phyloP scores from a whole-genome alignment of 37 sponge, comb jelly and placozoan genomes.

The Corticium candelabrum region DNA sequence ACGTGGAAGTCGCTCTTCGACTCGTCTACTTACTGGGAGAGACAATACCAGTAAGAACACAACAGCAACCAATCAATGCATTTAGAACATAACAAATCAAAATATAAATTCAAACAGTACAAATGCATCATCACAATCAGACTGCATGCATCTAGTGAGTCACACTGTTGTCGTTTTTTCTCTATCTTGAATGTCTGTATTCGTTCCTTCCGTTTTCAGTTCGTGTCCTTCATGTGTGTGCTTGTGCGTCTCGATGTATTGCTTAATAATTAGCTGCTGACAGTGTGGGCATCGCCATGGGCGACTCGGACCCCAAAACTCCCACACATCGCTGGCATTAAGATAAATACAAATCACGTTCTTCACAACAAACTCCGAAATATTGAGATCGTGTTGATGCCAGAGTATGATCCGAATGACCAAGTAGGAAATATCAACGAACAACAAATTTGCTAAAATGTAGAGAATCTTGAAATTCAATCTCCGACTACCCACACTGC shows the following conservation, averaged over 20 bases:
- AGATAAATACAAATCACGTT: neutral
- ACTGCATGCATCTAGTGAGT: too few species aligned
- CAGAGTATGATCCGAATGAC: neutral
- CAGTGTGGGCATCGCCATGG: too few species aligned
- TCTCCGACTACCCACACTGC: neutral
- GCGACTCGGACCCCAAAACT: constrained; percentile 3
- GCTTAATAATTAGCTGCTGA: too few species aligned
- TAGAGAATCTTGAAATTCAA: neutral
- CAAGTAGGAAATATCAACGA: neutral
- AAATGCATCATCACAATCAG: neutral
- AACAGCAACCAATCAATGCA: neutral
- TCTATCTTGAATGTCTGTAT: too few species aligned
- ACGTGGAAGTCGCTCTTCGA: constrained; percentile 58
- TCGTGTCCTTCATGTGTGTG: neutral
- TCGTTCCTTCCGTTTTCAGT: neutral
- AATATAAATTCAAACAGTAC: neutral
- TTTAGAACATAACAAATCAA: neutral
- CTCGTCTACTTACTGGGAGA: constrained; percentile 73
- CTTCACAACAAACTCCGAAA: neutral
- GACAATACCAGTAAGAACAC: constrained; percentile 35
- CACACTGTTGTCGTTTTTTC: too few species aligned
- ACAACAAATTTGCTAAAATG: neutral
- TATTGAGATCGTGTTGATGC: neutral
- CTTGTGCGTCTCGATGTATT: neutral
- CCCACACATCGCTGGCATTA: neutral